Base-by-base conservation (phyloP, 1,140 invertebrate species). In the Gonioctena quinquepunctata region DNA sequence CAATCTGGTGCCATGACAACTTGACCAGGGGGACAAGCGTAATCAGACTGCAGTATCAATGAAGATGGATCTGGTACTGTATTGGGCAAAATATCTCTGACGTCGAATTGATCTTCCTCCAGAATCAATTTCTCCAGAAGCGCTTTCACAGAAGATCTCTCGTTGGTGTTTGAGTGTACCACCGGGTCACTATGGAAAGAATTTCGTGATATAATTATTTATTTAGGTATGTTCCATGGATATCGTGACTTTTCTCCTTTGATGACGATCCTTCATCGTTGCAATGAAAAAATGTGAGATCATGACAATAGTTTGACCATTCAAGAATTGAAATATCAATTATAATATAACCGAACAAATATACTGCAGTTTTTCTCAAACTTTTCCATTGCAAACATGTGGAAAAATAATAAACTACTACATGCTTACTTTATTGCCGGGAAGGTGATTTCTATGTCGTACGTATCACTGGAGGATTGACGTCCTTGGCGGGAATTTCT, bases 21-120 rank as follows among this genome's bases (percentile, higher is more conserved):
- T 87, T 97, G 94, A 61, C 96, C 96, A 70, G 91, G 86, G 0
- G 94, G 93, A 84, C 96, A 98, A 64, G 94, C 94, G 80, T 96
- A 98, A 78, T 96, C 95, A 0, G 95, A 96, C 76, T 93, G 87
- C 1, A 98, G 85, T 42, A 89, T 81, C 28, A 98, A 84, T 16
- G 95, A 96, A 2, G 94, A 92, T 59, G 96, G 93, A 84, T 98
- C 96, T 0, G 96, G 94, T 0, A 95, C 90, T 0, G 96, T 97
- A 78, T 97, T 98, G 7, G 96, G 96, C 33, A 98, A 83, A 75
- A 97, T 96, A 72, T 96, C 94, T 73, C 93, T 89, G 1, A 97
- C 95, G 78, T 96, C 94, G 80, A 97, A 95, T 83, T 96, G 93
- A 84, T 94, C 94, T 81, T 95, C 92, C 85, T 97, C 94, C 6